A percentile compares a stretch with the other conserved stretches of the same genome.
Evolutionary conservation across 1,140 invertebrate species (phyloP).

Genomic region (Drosophila grimshawi): DNA sequence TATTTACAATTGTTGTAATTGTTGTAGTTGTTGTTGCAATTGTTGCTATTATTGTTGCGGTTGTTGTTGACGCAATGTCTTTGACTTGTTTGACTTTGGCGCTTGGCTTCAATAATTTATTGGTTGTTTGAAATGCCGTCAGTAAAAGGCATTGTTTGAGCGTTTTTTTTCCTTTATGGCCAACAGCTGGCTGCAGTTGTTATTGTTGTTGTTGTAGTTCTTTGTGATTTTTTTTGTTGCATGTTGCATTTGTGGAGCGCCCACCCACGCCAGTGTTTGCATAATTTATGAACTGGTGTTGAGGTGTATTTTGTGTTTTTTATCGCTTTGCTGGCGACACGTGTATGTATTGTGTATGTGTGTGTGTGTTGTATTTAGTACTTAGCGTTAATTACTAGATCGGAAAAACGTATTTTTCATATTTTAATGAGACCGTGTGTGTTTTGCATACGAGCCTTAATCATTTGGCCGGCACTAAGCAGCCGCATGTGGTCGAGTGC

Average conservation of each 20-base stretch:
- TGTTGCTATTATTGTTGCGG: conserved; percentile 9
- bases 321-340: conserved; percentile 19
- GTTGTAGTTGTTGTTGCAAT: conserved; percentile 1
- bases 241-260: conserved; percentile 39
- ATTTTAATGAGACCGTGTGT: conserved; percentile 64
- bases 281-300: conserved; percentile 50
- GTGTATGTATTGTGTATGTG: conserved; percentile 41
- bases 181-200: conserved; percentile 47
- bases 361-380: conserved; percentile 10
- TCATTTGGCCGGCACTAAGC: conserved; percentile 55
- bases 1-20: conserved; percentile 6
- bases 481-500: conserved; percentile 68
- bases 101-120: conserved; percentile 78
- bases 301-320: conserved; percentile 6
- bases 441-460: conserved; percentile 40
- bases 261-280: conserved; percentile 53
- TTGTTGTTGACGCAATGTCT: conserved; percentile 60
- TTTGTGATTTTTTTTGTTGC: background rate
- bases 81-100: conserved; percentile 74
- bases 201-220: background rate
- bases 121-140: conserved; percentile 67
- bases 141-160: conserved; percentile 71
- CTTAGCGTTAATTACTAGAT: conserved; percentile 34
- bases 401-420: conserved; percentile 53
- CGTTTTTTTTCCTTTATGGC: conserved; percentile 63